Base-by-base conservation (phyloP, 2,888 invertebrate genomes). In the Stenoptilia bipunctidactyla region DNA sequence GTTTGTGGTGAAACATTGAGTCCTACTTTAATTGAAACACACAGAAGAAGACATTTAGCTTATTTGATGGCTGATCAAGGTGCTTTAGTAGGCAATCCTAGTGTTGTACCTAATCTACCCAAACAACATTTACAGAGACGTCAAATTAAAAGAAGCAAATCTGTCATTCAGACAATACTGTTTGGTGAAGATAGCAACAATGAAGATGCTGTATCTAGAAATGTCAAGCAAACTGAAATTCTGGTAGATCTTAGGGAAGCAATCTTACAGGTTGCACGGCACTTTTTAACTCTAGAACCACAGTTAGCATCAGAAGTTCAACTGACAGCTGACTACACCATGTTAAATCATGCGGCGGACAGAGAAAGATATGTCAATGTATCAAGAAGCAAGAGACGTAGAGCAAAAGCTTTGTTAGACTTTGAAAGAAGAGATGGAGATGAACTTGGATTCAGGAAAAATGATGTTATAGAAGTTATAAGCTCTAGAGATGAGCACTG, bases 371-470 rank as follows among this genome's bases (percentile, higher is more conserved):
- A 96, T 67, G 91, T 96, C n/a, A 94, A 94, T 76, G 96, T 95
- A 1, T 93, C 95, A 1, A 87, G 92, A 55, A 93, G 92, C 53
- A 89, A 96, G 45, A 91, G 92, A 53, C 86, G 97, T 48, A 86
- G 98, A 50, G 98, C 98, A 2, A 97, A 98, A 75, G 98, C 98
- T 1, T 80, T 99, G 46, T 85, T 98, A 55, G 98, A 98, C 83
- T 99, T 99, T 85, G 98, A 98, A 74, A 87, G 98, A 48, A 93
- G 97, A 63, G 98, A 98, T 76, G 98, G 98, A 51, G 98, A 99
- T 83, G 99, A 99, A 73, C 77, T 99, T 40, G 98, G 98, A 6
- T 99, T 99, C 73, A 88, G 97, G 39, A 98, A 97, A 74, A 98
- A 99, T 84, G 98, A 99, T 73, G 94, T 99, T 30, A 97, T 99